phyloP scores from a whole-genome alignment of 2,888 invertebrate species.

The Nesidiocoris tenuis region DNA sequence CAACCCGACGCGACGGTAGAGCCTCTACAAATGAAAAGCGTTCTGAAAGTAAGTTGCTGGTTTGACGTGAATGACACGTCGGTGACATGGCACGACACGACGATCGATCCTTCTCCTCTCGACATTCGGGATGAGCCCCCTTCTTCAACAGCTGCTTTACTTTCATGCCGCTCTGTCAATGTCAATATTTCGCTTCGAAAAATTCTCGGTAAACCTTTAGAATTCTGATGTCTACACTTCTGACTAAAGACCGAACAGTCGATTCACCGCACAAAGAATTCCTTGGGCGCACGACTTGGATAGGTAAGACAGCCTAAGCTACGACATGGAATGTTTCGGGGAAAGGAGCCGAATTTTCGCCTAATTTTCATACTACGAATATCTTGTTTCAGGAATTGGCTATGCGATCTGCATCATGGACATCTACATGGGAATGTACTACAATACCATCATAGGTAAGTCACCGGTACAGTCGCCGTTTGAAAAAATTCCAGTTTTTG shows the following conservation, averaged over 20 bases:
- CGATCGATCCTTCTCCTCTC: not conserved
- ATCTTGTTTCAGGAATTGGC: slow-evolving; percentile 74
- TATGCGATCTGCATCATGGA: slow-evolving; percentile 95
- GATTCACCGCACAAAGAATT: no score
- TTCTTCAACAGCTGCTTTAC: not conserved
- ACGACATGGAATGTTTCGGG: no score
- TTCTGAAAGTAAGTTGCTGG: not conserved
- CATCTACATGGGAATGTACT: slow-evolving; percentile 94
- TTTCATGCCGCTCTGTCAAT: not conserved
- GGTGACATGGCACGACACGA: not conserved
- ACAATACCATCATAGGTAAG: slow-evolving; percentile 85
- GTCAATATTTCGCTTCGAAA: not conserved
- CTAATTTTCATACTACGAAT: no score
- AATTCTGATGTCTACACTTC: no score
- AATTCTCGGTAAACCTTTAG: no score
- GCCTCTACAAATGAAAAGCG: not conserved
- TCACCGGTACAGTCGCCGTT: no score
- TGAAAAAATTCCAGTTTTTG: no score
- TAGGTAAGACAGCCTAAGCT: no score
- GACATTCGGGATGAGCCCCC: not conserved
- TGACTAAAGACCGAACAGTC: no score
- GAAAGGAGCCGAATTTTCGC: no score
- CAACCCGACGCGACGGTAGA: not conserved
- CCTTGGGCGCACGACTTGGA: no score
- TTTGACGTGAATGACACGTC: not conserved